A percentile compares a stretch with the other conserved stretches of the same genome.
These are phyloP conservation scores for Suncus etruscus DNA, from an alignment of 2,113 vertebrate species.

Conservation along the genomic window DNA sequence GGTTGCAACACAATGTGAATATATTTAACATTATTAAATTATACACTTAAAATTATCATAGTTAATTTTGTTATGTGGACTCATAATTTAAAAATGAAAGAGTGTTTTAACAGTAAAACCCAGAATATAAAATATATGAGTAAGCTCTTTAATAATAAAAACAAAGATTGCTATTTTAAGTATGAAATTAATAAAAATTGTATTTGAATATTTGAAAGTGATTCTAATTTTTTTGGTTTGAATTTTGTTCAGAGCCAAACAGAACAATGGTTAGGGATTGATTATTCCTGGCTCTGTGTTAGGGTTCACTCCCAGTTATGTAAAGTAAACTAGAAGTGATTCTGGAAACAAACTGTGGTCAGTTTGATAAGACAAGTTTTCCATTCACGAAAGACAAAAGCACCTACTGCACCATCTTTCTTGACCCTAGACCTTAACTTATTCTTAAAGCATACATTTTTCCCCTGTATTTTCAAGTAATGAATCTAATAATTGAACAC, in stretches of 20 bases:
- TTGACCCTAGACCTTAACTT: background rate
- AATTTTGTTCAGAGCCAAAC: too few relatives aligned
- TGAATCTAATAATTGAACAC: background rate
- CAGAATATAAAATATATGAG: background rate
- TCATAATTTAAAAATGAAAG: background rate
- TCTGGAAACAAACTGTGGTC: too few relatives aligned
- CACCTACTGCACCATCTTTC: too few relatives aligned
- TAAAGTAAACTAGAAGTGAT: too few relatives aligned
- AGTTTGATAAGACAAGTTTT: too few relatives aligned
- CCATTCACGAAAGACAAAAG: too few relatives aligned
- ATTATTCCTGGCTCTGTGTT: too few relatives aligned
- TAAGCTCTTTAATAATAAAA: background rate
- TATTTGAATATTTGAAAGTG: conserved; percentile 8
- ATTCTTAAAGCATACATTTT: background rate
- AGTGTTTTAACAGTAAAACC: background rate
- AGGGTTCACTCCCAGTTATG: too few relatives aligned
- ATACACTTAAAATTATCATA: background rate
- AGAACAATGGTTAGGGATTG: too few relatives aligned
- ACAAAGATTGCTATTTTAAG: background rate
- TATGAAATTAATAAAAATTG: background rate
- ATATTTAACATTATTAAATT: background rate
- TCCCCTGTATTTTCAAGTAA: conserved; percentile 13
- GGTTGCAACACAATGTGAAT: background rate
- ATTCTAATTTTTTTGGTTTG: background rate
- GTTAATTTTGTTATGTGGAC: background rate